A percentile compares a stretch with the other conserved stretches of the same genome.
phyloP scores from a whole-genome alignment of 2,113 vertebrate species.

The Tupaia chinensis region DNA sequence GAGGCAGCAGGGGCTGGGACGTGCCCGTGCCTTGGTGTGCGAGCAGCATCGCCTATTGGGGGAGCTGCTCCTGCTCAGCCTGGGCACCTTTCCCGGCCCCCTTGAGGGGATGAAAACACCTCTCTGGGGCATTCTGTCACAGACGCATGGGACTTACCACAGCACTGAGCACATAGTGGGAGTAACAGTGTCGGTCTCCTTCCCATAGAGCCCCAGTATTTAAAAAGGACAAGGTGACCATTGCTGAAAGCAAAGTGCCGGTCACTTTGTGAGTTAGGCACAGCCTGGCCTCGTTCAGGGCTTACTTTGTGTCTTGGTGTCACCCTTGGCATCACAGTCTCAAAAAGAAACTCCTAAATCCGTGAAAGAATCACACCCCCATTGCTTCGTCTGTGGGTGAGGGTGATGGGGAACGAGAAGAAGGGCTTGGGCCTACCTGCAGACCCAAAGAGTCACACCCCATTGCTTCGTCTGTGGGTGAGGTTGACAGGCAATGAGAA shows the following conservation, averaged over 20 bases:
- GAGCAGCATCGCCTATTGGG: neutral
- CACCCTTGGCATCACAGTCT: neutral
- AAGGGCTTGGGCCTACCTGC: neutral
- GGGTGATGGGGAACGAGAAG: neutral
- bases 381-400: neutral
- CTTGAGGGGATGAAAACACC: neutral
- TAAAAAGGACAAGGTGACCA: neutral
- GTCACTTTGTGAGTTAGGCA: neutral
- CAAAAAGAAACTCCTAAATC: neutral
- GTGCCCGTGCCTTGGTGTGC: neutral
- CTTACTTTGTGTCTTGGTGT: neutral
- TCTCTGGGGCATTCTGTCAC: neutral
- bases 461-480: neutral
- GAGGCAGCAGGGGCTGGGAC: neutral
- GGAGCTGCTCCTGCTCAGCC: neutral
- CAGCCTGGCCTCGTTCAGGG: fast-evolving
- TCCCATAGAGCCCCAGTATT: neutral
- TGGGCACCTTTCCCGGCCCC: neutral
- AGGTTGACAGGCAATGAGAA: neutral
- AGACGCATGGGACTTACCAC: neutral
- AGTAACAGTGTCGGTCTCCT: neutral
- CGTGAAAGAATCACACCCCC: neutral
- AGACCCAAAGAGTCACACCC: neutral
- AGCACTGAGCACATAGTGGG: neutral
- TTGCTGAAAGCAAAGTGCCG: neutral